These are phyloP conservation scores for Sinocyclocheilus grahami DNA, from an alignment of 2,113 vertebrate species.

Conservation along the genomic window DNA sequence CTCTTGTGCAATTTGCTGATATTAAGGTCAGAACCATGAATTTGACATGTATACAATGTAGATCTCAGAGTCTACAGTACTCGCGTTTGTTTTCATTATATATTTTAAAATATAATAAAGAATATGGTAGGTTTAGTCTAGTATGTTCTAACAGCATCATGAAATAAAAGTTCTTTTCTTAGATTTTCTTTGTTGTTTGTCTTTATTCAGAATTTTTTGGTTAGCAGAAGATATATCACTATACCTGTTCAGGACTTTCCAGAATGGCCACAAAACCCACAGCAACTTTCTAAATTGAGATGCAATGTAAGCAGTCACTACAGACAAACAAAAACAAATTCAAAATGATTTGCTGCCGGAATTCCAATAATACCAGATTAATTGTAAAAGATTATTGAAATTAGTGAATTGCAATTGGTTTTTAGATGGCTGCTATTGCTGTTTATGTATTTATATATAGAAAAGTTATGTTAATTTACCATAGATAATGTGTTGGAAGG, in stretches of 20 bases:
- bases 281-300: neutral
- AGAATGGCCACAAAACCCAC: neutral
- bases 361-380: neutral
- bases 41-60: constrained; percentile 19
- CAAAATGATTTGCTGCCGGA: neutral
- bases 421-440: neutral
- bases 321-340: neutral
- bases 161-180: constrained; percentile 50
- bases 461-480: neutral
- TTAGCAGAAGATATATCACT: neutral
- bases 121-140: constrained; percentile 46
- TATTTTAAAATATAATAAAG: constrained; percentile 44
- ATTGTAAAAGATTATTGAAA: too few species aligned
- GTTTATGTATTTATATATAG: too few species aligned
- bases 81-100: constrained; percentile 31
- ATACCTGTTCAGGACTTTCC: neutral
- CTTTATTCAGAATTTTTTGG: neutral
- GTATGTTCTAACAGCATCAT: constrained; percentile 44
- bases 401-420: neutral
- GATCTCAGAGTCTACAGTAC: neutral
- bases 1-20: constrained; percentile 23
- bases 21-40: constrained; percentile 3
- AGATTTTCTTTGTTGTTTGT: constrained; percentile 13
- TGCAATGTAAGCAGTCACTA: neutral
- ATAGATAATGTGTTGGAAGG: neutral